Conservation (phyloP, 2,888 invertebrate genomes). For the Tachina lurida region DNA sequence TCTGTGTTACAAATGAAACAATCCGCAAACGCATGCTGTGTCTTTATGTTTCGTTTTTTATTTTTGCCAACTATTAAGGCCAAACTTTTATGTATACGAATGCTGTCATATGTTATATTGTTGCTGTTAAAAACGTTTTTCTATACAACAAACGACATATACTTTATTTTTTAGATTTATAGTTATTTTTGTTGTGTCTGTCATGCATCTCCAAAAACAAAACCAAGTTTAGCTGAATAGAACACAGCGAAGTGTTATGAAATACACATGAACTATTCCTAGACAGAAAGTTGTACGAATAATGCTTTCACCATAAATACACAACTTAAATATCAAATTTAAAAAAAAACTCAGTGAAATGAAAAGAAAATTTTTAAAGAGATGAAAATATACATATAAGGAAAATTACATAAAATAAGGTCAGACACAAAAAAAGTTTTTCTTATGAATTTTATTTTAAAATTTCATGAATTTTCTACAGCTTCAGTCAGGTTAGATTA, state of each 20-base stretch:
- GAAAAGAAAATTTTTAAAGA: neutral
- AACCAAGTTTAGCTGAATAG: conserved; percentile 21
- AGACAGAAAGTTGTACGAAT: neutral
- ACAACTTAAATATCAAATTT: neutral
- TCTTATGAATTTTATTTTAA: too few species aligned
- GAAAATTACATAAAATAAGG: neutral
- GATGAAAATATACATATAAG: neutral
- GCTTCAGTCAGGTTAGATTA: too few species aligned
- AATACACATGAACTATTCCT: neutral
- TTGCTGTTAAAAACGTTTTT: conserved; percentile 57
- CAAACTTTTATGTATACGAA: conserved; percentile 41
- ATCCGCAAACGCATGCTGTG: conserved; percentile 5
- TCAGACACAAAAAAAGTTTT: too few species aligned
- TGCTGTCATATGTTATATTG: conserved; percentile 23
- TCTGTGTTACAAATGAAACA: conserved; percentile 9
- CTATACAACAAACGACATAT: conserved; percentile 54
- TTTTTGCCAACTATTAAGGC: conserved; percentile 6
- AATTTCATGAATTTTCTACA: too few species aligned
- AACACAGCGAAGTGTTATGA: conserved; percentile 3
- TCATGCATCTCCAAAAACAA: conserved; percentile 6
- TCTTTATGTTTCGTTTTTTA: neutral
- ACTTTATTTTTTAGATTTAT: conserved; percentile 55
- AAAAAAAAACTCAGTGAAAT: neutral
- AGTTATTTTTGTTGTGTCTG: conserved; percentile 29
- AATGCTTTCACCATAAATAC: neutral